Percentiles rank a stretch among this genome's conserved stretches.
These are phyloP conservation scores for Pammene aurita DNA, from an alignment of 2,888 invertebrate species.

Conservation along the genomic window DNA sequence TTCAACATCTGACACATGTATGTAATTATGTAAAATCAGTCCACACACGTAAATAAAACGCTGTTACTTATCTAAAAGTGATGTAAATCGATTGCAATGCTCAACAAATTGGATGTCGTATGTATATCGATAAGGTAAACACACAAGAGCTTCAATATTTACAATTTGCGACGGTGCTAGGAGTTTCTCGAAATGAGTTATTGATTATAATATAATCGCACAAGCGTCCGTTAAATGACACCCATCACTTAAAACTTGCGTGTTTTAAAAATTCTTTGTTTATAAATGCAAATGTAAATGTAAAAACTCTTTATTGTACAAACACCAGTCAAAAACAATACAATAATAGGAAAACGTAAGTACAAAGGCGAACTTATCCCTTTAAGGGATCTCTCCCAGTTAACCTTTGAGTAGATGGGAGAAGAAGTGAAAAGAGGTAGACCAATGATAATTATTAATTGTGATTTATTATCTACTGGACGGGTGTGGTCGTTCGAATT, in stretches of 20 bases:
- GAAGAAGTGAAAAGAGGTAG: too few relatives aligned
- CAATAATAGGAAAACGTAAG: too few relatives aligned
- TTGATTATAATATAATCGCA: conserved; percentile 23
- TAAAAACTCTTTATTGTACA: too few relatives aligned
- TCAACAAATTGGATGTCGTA: conserved; percentile 25
- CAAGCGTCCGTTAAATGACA: conserved; percentile 9
- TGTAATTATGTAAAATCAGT: neutral
- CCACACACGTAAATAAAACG: conserved; percentile 27
- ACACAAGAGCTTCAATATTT: conserved; percentile 21
- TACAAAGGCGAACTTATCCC: too few relatives aligned
- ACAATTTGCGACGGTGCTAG: conserved; percentile 19
- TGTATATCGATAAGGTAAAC: conserved; percentile 21
- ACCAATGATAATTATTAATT: too few relatives aligned
- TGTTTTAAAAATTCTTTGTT: neutral
- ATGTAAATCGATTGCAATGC: conserved; percentile 48
- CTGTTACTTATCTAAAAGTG: conserved; percentile 47
- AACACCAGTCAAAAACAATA: too few relatives aligned
- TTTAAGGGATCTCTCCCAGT: too few relatives aligned
- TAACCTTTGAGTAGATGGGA: too few relatives aligned
- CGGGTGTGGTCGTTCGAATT: neutral
- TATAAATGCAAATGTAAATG: neutral
- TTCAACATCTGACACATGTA: neutral
- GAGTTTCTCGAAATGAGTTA: conserved; percentile 17
- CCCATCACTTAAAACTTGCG: neutral
- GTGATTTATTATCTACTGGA: neutral